Base-by-base conservation (phyloP, 2,888 invertebrate genomes). In the Pardosa pseudoannulata region DNA sequence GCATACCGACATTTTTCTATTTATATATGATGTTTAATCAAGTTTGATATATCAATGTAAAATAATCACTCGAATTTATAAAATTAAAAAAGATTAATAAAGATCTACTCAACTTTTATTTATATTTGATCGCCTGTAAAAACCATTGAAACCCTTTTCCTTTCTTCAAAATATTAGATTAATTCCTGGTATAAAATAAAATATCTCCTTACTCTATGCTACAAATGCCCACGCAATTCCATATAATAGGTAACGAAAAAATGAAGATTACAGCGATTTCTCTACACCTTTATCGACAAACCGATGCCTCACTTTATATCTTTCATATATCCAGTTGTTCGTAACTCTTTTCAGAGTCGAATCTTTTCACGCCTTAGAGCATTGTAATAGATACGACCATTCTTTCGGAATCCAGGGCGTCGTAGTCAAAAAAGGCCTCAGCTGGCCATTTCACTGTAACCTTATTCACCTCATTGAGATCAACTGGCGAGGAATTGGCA, bases 391-490 rank as follows among this genome's bases (percentile, higher is more conserved):
- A 85, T 85, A 72, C n/a, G 50, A 39, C 72, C 32, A 23, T 65
- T 0, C 67, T 31, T 67, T 31, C 32, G n/a, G 65, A n/a, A 41
- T 36, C 62, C 50, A 39, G 41, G 39, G 46, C 31, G 46, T 56
- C 27, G 36, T 27, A 46, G 28, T 23, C 71, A 78, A 19, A n/a
- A n/a, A 65, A 78, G 79, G 70, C 87, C 87, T 76, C 87, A 87
- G 87, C 87, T 87, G 87, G 87, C 76, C 46, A 39, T 39, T 65
- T 70, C 64, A 28, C 62, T 80, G 80, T 87, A 87, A 87, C 87
- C 87, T 87, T 76, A 87, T 87, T 87, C 80, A 76, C 80, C 76
- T 76, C 80, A 80, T 80, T 87, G 80, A 87, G 80, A 86, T 86
- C 74, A 75, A 86, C 85, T 86, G 79, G 79, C 56, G 70, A 74